Conservation (phyloP, 2,888 invertebrate genomes). For the Drosophila setosimentum region DNA sequence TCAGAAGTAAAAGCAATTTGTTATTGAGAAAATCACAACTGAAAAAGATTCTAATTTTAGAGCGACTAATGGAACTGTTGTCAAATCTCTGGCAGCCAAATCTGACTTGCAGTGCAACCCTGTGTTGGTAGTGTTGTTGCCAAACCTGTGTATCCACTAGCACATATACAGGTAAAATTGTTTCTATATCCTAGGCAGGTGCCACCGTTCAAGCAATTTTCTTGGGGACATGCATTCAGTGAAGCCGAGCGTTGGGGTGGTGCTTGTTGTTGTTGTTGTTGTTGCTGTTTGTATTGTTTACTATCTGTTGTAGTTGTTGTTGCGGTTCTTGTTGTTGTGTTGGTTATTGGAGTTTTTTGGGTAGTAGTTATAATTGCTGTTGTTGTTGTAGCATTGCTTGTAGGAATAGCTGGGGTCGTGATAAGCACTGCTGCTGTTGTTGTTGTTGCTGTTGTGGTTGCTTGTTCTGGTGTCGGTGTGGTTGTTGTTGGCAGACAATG, state of each 20-base stretch:
- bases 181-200: constrained; percentile 89
- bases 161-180: constrained; percentile 91
- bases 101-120: constrained; percentile 60
- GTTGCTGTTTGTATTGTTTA: constrained; percentile 36
- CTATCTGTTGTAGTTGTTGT: constrained; percentile 49
- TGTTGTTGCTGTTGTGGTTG: constrained; percentile 59
- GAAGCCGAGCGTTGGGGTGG: constrained; percentile 83
- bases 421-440: constrained; percentile 49
- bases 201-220: constrained; percentile 90
- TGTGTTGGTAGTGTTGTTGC: constrained; percentile 26
- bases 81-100: not conserved
- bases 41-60: not conserved
- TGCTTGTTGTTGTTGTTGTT: constrained; percentile 57
- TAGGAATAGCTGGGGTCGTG: constrained; percentile 50
- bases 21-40: not conserved
- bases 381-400: constrained; percentile 48
- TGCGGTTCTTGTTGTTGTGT: constrained; percentile 39
- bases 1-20: not conserved
- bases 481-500: constrained; percentile 83
- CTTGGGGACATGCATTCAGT: constrained; percentile 85
- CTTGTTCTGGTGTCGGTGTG: constrained; percentile 72
- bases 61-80: not conserved
- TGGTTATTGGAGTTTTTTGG: constrained; percentile 46
- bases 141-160: constrained; percentile 89
- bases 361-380: constrained; percentile 36